Evolutionary conservation across 2,888 invertebrate genomes (phyloP), one percentile per base, ranked within the genome.

Genomic region (Globia sparganii): DNA sequence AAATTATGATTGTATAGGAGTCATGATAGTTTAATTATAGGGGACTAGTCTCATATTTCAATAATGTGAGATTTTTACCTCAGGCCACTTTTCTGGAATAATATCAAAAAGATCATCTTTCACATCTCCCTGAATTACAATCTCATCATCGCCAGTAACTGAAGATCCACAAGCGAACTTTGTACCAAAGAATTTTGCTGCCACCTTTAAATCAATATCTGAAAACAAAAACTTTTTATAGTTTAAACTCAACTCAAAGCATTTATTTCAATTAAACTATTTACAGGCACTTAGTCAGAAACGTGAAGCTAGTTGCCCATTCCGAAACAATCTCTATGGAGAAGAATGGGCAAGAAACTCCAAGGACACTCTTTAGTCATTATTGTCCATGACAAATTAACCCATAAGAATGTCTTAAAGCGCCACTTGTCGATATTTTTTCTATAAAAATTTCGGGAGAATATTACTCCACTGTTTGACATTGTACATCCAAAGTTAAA

Each of bases 151-250:
- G 11, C 99, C 99, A 49, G 99, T 99, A 1, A 99, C 99, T 18
- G 99, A 99, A 13, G 99, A 99, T n/a, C 99, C 99, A 96, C 99
- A 99, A 9, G 99, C 99, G 97, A 99, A 99, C 95, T 98, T 99
- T 77, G 99, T 98, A 61, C 99, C 99, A 96, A 99, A 99, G 94
- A 99, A 99, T 94, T 99, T 99, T 49, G 99, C 98, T 74, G 99
- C 99, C 84, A 99, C 99, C 96, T 99, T 99, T 80, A 99, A 96
- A 95, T 99, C 99, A 94, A 99, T 99, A 94, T 99, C 99, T 99
- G 96, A 88, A 94, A 93, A 78, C 80, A 40, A 46, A 3, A 9
- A 5, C 28, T 18, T 11, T 13, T 3, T 28, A n/a, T 21, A 37
- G n/a, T 56, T 56, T 13, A n/a, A 49, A 21, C 53, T 56, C 53